These are phyloP conservation scores for Platerodrilus igneus DNA, from an alignment of 2,888 invertebrate genomes.

Conservation along the genomic window DNA sequence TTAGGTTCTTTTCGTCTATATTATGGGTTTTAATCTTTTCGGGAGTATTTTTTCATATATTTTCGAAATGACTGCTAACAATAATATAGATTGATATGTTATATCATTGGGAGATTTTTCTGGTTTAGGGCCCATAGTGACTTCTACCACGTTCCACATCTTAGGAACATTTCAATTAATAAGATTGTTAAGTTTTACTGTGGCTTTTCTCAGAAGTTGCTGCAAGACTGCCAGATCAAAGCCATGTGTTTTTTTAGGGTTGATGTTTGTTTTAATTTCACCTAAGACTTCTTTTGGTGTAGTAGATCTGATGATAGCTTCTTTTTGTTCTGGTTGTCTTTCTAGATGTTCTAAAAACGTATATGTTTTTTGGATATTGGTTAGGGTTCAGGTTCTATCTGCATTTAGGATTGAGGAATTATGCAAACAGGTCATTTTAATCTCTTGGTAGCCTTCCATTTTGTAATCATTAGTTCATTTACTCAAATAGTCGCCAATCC, in stretches of 20 bases:
- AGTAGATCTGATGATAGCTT: slow-evolving; percentile 2
- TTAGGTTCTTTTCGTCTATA: too few relatives aligned
- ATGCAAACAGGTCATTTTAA: slow-evolving; percentile 3
- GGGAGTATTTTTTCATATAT: too few relatives aligned
- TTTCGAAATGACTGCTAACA: too few relatives aligned
- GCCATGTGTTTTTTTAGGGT: slow-evolving; percentile 4
- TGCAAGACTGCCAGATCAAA: slow-evolving; percentile 8
- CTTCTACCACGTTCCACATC: slow-evolving; percentile 12
- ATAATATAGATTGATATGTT: slow-evolving; percentile 23
- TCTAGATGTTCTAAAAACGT: slow-evolving; percentile 14
- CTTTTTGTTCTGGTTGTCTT: slow-evolving; percentile 8
- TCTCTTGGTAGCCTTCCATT: slow-evolving; percentile 4
- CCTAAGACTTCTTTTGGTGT: slow-evolving; percentile 8
- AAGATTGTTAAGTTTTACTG: slow-evolving; percentile 8
- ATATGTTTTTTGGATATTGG: slow-evolving; percentile 6
- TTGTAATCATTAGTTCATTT: slow-evolving; percentile 7
- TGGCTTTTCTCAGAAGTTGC: slow-evolving; percentile 8
- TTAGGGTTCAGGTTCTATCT: slow-evolving; percentile 8
- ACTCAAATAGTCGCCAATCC: slow-evolving; percentile 9
- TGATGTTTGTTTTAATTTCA: slow-evolving; percentile 9
- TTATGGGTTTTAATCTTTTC: too few relatives aligned
- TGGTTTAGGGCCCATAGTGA: slow-evolving; percentile 10
- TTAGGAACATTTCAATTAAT: slow-evolving; percentile 22
- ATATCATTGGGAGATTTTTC: slow-evolving; percentile 10
- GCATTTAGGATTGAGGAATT: slow-evolving; percentile 1